A percentile compares a stretch with the other conserved stretches of the same genome.
These are phyloP conservation scores for Stenurella melanura DNA, from an alignment of 2,888 invertebrate species.

Conservation along the genomic window DNA sequence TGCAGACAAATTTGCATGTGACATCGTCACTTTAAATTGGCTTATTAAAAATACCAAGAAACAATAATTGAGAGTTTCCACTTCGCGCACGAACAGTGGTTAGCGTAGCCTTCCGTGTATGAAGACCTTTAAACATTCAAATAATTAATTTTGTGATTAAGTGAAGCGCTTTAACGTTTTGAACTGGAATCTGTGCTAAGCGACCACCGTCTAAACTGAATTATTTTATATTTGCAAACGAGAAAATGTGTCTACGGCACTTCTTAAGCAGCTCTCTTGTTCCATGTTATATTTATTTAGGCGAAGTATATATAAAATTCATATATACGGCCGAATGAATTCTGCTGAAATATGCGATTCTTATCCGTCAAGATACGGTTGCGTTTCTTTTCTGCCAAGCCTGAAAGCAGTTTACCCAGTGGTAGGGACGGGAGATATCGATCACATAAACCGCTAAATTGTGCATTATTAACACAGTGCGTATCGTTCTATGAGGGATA, in stretches of 20 bases:
- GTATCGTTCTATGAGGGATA: background rate
- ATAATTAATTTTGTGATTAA: background rate
- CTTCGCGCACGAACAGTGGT: background rate
- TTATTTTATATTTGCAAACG: background rate
- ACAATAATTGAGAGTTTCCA: background rate
- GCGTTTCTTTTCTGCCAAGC: background rate
- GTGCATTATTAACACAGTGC: background rate
- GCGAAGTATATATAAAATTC: slow-evolving; percentile 13
- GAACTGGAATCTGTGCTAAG: background rate
- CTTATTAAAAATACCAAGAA: background rate
- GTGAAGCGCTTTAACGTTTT: background rate
- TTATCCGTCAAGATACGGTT: slow-evolving; percentile 3
- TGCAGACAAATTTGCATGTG: background rate
- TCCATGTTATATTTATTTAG: slow-evolving; percentile 9
- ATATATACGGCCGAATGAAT: background rate
- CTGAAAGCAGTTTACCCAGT: background rate
- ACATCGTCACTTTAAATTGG: background rate
- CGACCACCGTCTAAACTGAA: slow-evolving; percentile 2
- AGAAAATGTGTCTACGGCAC: background rate
- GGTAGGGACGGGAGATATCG: background rate
- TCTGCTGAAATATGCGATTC: slow-evolving; percentile 10
- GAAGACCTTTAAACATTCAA: background rate
- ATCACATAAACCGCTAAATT: slow-evolving; percentile 1
- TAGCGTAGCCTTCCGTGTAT: background rate
- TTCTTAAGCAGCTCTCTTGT: background rate